phyloP scores from a whole-genome alignment of 2,113 vertebrate species.

The Puffinus mauretanicus region DNA sequence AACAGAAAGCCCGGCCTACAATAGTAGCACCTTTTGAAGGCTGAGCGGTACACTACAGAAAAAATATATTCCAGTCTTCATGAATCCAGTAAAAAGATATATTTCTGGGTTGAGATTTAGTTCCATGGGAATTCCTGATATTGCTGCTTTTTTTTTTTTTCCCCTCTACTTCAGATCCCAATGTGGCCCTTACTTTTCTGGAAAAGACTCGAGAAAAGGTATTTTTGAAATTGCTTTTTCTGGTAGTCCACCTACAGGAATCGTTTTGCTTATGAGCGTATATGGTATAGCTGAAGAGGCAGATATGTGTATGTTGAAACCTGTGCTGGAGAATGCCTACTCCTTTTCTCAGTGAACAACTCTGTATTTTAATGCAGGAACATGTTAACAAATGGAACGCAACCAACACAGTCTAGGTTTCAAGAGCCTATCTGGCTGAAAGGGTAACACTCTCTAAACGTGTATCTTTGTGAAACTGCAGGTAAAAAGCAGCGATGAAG shows the following conservation, averaged over 20 bases:
- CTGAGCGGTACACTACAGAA: accelerated
- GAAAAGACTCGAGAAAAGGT: slow-evolving; percentile 98
- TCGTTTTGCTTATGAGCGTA: accelerated
- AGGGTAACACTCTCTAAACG: neutral
- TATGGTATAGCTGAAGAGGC: neutral
- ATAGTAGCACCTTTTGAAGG: neutral
- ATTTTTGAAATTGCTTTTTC: neutral
- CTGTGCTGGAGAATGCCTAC: neutral
- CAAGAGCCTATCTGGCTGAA: neutral
- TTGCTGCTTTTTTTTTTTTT: neutral
- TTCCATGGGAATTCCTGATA: neutral
- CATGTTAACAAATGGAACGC: accelerated
- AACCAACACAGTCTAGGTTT: no score
- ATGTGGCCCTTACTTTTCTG: slow-evolving; percentile 89
- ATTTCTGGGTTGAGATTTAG: accelerated
- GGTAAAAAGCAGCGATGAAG: slow-evolving; percentile 96
- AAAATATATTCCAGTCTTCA: neutral
- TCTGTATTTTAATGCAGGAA: neutral
- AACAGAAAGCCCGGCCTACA: accelerated
- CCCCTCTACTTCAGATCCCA: slow-evolving; percentile 79
- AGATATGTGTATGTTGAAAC: neutral
- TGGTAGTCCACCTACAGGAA: neutral
- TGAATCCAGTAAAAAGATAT: accelerated
- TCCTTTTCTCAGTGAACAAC: neutral
- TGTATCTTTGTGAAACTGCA: slow-evolving; percentile 15